Conservation (phyloP, 2,113 vertebrate species). For the Siphamia tubifer region DNA sequence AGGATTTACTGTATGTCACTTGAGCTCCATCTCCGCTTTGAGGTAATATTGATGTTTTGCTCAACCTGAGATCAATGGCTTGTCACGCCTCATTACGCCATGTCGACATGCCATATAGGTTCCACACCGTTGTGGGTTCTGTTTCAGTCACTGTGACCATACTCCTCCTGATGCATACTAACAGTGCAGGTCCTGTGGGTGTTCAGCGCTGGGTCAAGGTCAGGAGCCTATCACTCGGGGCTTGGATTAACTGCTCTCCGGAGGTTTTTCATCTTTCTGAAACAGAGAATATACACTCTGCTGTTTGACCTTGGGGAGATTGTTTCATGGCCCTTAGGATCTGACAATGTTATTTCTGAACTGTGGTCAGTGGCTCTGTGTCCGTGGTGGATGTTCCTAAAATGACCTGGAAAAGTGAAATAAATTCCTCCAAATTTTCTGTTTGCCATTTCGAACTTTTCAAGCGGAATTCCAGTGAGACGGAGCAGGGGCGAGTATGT, state of each 20-base stretch:
- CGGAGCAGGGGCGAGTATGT: background rate
- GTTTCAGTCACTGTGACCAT: background rate
- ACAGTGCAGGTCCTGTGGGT: constrained; percentile 36
- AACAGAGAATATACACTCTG: constrained; percentile 38
- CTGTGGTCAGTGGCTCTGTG: constrained; percentile 35
- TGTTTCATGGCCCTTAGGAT: constrained; percentile 37
- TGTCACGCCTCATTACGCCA: constrained; percentile 45
- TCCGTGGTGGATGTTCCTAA: constrained; percentile 54
- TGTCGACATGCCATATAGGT: constrained; percentile 24
- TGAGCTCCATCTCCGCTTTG: constrained; percentile 9
- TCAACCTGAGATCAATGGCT: constrained; percentile 46
- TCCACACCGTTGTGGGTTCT: background rate
- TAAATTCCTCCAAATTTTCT: constrained; percentile 39
- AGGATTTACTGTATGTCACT: background rate
- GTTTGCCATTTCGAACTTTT: constrained; percentile 42
- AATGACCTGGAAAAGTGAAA: constrained; percentile 48
- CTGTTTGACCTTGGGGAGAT: constrained; percentile 46
- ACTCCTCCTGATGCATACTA: constrained; percentile 17
- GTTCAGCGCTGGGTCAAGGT: constrained; percentile 49
- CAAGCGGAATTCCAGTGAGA: background rate
- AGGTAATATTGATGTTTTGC: constrained; percentile 51
- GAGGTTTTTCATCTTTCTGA: constrained; percentile 54
- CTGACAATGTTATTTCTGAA: constrained; percentile 40
- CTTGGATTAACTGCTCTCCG: constrained; percentile 57
- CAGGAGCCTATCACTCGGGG: constrained; percentile 32